Evolutionary conservation across 1,140 invertebrate species (phyloP).

Genomic region (Drosophila subobscura): DNA sequence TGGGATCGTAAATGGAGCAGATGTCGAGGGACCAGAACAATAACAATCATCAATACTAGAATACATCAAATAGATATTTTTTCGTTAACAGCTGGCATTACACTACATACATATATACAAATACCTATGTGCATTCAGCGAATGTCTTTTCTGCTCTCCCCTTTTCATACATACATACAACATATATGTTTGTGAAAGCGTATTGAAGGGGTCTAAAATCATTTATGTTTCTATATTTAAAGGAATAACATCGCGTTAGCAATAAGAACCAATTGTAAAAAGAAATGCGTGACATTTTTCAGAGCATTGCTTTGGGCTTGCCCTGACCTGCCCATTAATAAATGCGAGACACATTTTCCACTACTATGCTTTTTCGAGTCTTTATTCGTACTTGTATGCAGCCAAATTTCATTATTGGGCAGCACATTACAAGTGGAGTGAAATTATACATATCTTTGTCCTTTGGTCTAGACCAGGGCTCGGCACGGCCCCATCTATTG

Average conservation of each 20-base stretch:
- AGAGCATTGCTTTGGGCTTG: conserved; percentile 1
- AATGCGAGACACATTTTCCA: conserved; percentile 34
- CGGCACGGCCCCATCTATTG: too few species aligned
- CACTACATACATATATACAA: conserved; percentile 24
- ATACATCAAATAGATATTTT: conserved; percentile 50
- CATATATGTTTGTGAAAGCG: conserved; percentile 38
- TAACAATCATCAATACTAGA: conserved; percentile 51
- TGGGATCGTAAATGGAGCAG: conserved; percentile 86
- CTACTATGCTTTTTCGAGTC: too few species aligned
- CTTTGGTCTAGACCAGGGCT: too few species aligned
- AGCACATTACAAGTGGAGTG: too few species aligned
- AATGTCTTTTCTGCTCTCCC: conserved; percentile 47
- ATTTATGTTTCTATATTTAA: conserved; percentile 42
- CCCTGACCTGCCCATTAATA: conserved; percentile 8
- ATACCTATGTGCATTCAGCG: conserved; percentile 66
- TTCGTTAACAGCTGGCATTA: conserved; percentile 40
- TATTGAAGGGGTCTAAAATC: conserved; percentile 59
- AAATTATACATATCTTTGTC: too few species aligned
- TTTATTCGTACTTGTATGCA: too few species aligned
- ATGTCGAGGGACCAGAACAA: conserved; percentile 23
- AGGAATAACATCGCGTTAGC: conserved; percentile 57
- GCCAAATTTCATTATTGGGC: too few species aligned
- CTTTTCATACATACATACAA: conserved; percentile 48
- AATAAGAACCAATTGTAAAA: conserved; percentile 50
- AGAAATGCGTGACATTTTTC: not conserved